Base-by-base conservation (phyloP, 1,140 invertebrate genomes). In the Laodelphax striatellus region DNA sequence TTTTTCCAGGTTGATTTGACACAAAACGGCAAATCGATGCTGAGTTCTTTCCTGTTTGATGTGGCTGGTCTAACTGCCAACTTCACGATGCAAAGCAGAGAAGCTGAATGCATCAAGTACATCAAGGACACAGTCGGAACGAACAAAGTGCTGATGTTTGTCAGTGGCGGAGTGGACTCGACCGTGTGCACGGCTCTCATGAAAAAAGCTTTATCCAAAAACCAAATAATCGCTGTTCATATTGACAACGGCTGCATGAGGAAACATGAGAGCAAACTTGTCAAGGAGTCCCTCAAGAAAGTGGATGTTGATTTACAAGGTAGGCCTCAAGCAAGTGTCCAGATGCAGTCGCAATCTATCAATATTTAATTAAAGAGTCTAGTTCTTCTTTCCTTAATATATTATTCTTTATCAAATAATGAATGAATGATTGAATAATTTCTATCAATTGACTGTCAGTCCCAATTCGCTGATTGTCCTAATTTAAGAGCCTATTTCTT, bases 191-290 rank as follows among this genome's bases (percentile, higher is more conserved):
- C 95, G 22, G 95, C 95, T 16, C 75, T 99, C 42, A 76, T 99
- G 52, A 85, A 92, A 70, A 90, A 90, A 74, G 93, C 95, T 10
- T 77, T 99, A 21, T 79, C 81, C 63, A 83, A 87, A 65, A 90
- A 96, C 65, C 92, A 97, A 77, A 83, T 99, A 19, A 92, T 97
- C 69, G 94, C 94, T 41, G 81, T 98, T 62, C 96, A 99, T 75
- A 96, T 99, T 66, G 95, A 99, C 74, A 99, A 99, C 76, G 97
- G 96, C 55, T 98, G 98, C 73, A 96, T 99, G 94, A 82, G 97
- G 55, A 94, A 97, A 76, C 85, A 92, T 68, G 97, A 99, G 73
- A 95, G 92, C 67, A 75, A 82, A 53, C 84, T 87, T 65, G 96
- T 98, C 13, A 88, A 91, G 69, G 79, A 87, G 70, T 92, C 88